Base-by-base conservation (phyloP, 2,113 vertebrate genomes). In the Ophiodon elongatus region DNA sequence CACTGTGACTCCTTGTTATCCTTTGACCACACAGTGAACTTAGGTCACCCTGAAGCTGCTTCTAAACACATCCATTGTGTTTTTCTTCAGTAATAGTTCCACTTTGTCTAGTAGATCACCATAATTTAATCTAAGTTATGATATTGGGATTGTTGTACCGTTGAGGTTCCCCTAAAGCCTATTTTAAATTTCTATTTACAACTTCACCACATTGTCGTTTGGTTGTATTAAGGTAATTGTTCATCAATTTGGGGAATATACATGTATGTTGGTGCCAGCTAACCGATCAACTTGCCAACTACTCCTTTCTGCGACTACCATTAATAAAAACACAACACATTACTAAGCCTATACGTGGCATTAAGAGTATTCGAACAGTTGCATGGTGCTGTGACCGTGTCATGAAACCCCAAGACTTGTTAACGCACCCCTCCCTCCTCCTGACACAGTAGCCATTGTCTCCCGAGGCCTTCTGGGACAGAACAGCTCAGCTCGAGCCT, bases 401-500 rank as follows among this genome's bases (percentile, higher is more conserved):
- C 80, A 86, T 79, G 74, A 92, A 87, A 84, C 79, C 83, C 83
- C 67, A 79, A 64, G 69, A 76, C 85, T 87, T 72, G 83, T 62
- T 69, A 89, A 35, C 75, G 66, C 85, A 63, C 88, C 71, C 85
- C 76, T 54, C 35, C 82, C 85, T 56, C 63, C 77, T 56, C 66
- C 76, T 71, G 73, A 95, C 94, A 96, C 91, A 94, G 93, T 66
- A 73, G 76, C 89, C 93, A 93, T 96, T 96, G 95, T 96, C 84
- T 83, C 84, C 78, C n/a, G 72, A 82, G 90, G 88, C 91, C 85
- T 91, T 90, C 77, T 91, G 85, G 88, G 89, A 91, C 84, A 91
- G 89, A 94, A 78, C 93, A 92, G 91, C 80, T 90, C 93, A 81
- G 93, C 88, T 92, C 79, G 95, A 95, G 95, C 94, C 95, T 96